A percentile compares a stretch with the other conserved stretches of the same genome.
These are phyloP conservation scores for Dromius quadrimaculatus DNA, from an alignment of 2,888 invertebrate species.

Conservation along the genomic window DNA sequence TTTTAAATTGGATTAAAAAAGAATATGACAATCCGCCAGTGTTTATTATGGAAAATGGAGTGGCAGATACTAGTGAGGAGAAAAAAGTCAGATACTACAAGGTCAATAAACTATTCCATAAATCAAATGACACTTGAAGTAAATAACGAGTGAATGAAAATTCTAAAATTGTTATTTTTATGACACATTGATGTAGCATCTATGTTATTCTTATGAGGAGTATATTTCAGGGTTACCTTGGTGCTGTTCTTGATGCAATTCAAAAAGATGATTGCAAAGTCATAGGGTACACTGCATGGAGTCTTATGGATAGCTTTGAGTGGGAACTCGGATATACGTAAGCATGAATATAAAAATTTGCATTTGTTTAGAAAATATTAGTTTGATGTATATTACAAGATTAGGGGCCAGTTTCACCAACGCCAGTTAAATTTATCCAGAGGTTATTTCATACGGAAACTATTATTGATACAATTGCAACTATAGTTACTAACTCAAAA, in stretches of 20 bases:
- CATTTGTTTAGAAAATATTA: background rate
- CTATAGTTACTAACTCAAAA: too few relatives aligned
- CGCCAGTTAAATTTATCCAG: too few relatives aligned
- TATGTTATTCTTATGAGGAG: background rate
- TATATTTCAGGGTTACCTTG: constrained; percentile 35
- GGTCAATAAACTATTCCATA: background rate
- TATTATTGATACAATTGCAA: too few relatives aligned
- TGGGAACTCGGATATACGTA: constrained; percentile 63
- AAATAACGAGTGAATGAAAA: too few relatives aligned
- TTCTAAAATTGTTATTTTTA: too few relatives aligned
- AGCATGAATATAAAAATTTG: constrained; percentile 56
- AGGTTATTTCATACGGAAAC: too few relatives aligned
- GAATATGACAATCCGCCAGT: constrained; percentile 68
- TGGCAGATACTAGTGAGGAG: constrained; percentile 66
- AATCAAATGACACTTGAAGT: background rate
- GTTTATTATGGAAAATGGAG: constrained; percentile 72
- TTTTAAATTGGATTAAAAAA: constrained; percentile 66
- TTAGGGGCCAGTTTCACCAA: too few relatives aligned
- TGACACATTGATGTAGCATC: constrained; percentile 51
- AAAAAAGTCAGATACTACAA: too few relatives aligned
- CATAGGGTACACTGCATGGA: constrained; percentile 64
- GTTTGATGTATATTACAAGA: background rate
- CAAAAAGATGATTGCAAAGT: constrained; percentile 63
- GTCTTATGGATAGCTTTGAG: constrained; percentile 67
- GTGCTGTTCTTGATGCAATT: constrained; percentile 25